Evolutionary conservation across 1,140 invertebrate genomes (phyloP), one percentile per base, ranked within the genome.

Genomic region (Archegozetes longisetosus): DNA sequence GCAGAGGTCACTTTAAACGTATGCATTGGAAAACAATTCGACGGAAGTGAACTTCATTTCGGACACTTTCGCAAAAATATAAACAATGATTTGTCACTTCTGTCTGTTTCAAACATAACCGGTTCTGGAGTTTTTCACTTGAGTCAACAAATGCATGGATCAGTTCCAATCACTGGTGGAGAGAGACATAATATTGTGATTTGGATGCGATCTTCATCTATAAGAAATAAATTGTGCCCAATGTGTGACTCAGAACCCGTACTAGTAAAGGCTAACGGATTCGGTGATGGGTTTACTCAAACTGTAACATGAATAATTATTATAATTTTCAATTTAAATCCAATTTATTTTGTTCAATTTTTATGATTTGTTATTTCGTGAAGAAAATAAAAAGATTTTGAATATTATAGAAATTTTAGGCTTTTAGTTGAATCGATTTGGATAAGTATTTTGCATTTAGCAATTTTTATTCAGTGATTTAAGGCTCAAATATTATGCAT

Each of bases 1-100:
- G 68, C 74, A 29, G 75, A 76, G 64, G 66, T 76, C 2, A 75
- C 75, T 2, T 53, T 75, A 14, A 76, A 76, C 65, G 66, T 76
- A 17, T 68, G 66, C n/a, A 62, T 75, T 2, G 68, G 69, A 14
- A 60, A 63, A 24, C 56, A 64, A 32, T 76, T 70, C 63, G 57
- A 62, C 40, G 73, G 70, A 46, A 71, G 74, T 20, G 65, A 70
- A 29, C 58, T 76, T 20, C 74, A 71, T 62, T 75, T 76, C 65
- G 70, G 70, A 4, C 53, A 62, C n/a, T 70, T 73, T 70, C 64
- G 61, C 52, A 61, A 47, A 24, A 61, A 61, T 17, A 29, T 32
- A 29, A 53, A 57, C 13, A 23, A 24, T 17, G 56, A 66, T 4
- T 62, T 54, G 17, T 32, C 54, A 12, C 57, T 56, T 47, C 61